Evolutionary conservation across 2,113 vertebrate species (phyloP).

Genomic region (Morone saxatilis): DNA sequence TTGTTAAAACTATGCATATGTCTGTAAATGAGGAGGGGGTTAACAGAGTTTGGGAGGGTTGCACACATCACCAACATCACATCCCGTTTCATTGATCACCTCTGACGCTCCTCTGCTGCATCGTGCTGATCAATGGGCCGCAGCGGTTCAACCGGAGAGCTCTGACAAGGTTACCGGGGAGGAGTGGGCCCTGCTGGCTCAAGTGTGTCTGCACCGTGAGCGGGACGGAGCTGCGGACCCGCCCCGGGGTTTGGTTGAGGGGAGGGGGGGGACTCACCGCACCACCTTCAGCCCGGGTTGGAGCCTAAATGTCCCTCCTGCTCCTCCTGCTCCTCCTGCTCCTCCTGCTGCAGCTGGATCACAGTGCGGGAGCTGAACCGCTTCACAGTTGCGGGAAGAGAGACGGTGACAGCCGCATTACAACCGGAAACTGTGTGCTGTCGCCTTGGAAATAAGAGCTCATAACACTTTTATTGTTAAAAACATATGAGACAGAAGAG

Average conservation of each 20-base stretch:
- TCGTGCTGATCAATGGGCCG: constrained; percentile 52
- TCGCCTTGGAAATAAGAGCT: constrained; percentile 41
- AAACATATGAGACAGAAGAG: neutral
- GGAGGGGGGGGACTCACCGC: too few species aligned
- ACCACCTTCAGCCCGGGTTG: constrained; percentile 16
- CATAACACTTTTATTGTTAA: neutral
- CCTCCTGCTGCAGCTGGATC: constrained; percentile 47
- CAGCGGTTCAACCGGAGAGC: constrained; percentile 21
- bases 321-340: constrained; percentile 39
- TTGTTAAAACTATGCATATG: neutral
- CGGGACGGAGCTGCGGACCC: constrained; percentile 45
- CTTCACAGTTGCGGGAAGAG: constrained; percentile 9
- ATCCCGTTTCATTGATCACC: constrained; percentile 51
- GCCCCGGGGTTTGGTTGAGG: constrained; percentile 31
- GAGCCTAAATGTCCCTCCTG: constrained; percentile 78
- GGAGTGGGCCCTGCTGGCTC: constrained; percentile 73
- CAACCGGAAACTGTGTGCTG: constrained; percentile 15
- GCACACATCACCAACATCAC: constrained; percentile 27
- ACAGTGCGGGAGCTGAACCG: constrained; percentile 34
- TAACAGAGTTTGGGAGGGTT: constrained; percentile 18
- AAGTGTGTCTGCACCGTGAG: neutral
- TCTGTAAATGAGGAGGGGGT: neutral
- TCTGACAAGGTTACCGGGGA: constrained; percentile 71
- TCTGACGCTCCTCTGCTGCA: constrained; percentile 53
- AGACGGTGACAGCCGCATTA: neutral